These are phyloP conservation scores for Alcedo quadribrachys DNA, from an alignment of 2,797 vertebrate species.

Conservation along the genomic window DNA sequence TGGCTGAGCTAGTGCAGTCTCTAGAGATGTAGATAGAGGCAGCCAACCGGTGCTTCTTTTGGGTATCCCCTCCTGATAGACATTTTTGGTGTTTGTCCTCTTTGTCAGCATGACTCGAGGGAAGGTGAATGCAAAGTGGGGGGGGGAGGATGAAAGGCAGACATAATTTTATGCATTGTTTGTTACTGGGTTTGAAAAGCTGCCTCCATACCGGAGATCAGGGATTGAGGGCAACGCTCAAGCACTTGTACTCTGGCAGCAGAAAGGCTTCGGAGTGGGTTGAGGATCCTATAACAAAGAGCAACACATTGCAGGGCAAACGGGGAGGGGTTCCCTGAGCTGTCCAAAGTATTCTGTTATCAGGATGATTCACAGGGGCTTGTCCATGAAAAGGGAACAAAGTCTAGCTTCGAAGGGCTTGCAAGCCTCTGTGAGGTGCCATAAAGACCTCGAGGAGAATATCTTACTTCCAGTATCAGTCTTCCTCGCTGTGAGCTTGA, in stretches of 20 bases:
- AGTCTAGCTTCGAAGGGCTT: not conserved
- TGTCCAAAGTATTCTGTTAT: not conserved
- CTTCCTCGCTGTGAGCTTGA: not conserved
- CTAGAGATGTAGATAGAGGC: not conserved
- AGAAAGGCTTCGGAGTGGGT: not conserved
- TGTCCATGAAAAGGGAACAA: not conserved
- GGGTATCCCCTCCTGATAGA: not conserved
- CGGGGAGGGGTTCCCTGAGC: not conserved
- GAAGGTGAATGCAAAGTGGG: not conserved
- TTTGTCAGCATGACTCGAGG: constrained; percentile 16
- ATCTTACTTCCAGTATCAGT: not conserved
- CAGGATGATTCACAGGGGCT: not conserved
- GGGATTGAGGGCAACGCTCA: not conserved
- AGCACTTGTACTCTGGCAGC: not conserved
- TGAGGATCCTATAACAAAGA: not conserved
- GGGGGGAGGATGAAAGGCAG: not conserved
- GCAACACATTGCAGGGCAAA: not conserved
- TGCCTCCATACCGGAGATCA: not conserved
- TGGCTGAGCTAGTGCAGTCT: not conserved
- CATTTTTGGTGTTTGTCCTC: not conserved
- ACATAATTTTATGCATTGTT: not conserved
- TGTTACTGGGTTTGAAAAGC: not conserved
- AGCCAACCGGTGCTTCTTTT: not conserved
- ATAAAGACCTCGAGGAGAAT: not conserved
- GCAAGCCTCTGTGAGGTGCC: not conserved